Percentiles rank a stretch among this genome's conserved stretches.
Conservation (phyloP, 2,797 vertebrate genomes). For the Myotis vivesi region DNA sequence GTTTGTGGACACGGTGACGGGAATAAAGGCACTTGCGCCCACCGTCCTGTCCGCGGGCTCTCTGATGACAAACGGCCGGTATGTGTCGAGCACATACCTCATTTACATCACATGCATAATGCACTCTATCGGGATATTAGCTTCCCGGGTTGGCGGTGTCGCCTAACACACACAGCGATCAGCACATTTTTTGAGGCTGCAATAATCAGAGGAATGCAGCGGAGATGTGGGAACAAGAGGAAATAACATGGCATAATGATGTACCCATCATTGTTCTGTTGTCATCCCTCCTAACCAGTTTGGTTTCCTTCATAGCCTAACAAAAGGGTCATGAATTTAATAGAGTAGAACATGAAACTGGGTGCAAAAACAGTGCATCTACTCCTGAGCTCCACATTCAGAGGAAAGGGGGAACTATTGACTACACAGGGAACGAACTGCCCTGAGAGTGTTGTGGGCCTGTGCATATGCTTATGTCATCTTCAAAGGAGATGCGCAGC, state of each 20-base stretch:
- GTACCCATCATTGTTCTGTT: conserved; percentile 76
- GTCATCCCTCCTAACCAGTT: conserved; percentile 74
- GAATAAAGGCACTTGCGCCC: neutral
- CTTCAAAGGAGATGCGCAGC: conserved; percentile 17
- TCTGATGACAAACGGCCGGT: neutral
- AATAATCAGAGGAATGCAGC: conserved; percentile 82
- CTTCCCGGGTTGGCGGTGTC: conserved; percentile 77
- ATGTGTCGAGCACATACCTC: conserved; percentile 59
- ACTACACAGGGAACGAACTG: neutral
- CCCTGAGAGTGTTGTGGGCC: conserved; percentile 3
- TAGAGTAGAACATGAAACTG: conserved; percentile 58
- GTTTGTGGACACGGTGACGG: neutral
- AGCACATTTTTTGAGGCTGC: conserved; percentile 79
- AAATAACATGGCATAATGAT: conserved; percentile 77
- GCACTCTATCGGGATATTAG: conserved; percentile 71
- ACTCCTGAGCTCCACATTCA: conserved; percentile 43
- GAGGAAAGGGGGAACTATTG: conserved; percentile 10
- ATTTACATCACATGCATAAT: conserved; percentile 76
- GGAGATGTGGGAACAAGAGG: conserved; percentile 78
- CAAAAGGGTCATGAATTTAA: conserved; percentile 67
- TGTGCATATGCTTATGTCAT: conserved; percentile 13
- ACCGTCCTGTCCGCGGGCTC: neutral
- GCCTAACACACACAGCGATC: conserved; percentile 78
- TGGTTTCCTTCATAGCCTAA: conserved; percentile 68
- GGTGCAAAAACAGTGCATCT: conserved; percentile 43